Percentiles rank a stretch among this genome's conserved stretches.
phyloP scores from a whole-genome alignment of 2,113 vertebrate genomes.

The Paradoxurus hermaphroditus region DNA sequence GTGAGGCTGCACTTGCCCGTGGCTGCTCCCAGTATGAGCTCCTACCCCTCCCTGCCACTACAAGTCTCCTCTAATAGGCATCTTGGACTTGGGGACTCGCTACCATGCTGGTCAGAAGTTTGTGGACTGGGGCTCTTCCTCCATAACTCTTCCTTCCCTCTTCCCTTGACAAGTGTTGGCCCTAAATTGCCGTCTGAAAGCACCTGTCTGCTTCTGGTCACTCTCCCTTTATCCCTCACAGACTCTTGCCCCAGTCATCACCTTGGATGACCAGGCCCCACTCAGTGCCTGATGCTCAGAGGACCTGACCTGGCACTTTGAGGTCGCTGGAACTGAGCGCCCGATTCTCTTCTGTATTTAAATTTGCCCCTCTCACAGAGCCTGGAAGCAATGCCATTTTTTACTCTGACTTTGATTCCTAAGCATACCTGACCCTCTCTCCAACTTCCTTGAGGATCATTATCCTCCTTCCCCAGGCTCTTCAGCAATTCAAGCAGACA shows the following conservation, averaged over 20 bases:
- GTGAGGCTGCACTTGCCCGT: not conserved
- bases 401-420: not conserved
- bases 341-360: not conserved
- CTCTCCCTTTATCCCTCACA: not conserved
- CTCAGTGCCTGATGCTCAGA: not conserved
- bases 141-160: not conserved
- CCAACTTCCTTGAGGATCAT: not conserved
- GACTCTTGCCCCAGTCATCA: not conserved
- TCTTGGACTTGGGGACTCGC: not conserved
- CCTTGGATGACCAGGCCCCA: not conserved
- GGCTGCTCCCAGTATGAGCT: not conserved
- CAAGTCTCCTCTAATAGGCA: fast-evolving
- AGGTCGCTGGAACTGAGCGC: not conserved
- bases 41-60: too few relatives aligned
- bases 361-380: not conserved
- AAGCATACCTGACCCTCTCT: not conserved
- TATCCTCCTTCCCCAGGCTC: not conserved
- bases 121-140: not conserved
- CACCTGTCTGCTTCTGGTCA: not conserved
- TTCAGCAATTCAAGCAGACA: not conserved
- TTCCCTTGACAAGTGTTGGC: not conserved
- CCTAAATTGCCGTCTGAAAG: not conserved
- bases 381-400: not conserved
- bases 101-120: not conserved
- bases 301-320: not conserved